These are phyloP conservation scores for Amphiura filiformis DNA, from an alignment of 35 echinoderm and acorn worm species.

Conservation along the genomic window DNA sequence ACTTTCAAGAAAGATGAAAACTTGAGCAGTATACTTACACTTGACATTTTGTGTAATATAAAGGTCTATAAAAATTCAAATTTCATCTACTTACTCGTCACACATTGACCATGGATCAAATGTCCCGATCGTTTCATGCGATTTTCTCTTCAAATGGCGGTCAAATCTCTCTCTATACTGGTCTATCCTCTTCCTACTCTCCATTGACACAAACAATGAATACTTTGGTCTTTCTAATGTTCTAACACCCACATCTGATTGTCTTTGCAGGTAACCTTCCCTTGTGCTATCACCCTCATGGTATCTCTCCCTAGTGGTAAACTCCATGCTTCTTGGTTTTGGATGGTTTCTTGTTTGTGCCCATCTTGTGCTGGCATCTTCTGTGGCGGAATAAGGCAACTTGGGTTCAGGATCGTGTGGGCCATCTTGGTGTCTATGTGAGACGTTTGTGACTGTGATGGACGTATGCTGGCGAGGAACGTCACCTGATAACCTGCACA, in stretches of 20 bases:
- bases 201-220: slow-evolving; percentile 21
- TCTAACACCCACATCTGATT: not conserved
- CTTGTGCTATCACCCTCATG: not conserved
- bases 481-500: slow-evolving; percentile 1
- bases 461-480: slow-evolving; percentile 15
- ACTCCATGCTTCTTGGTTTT: not conserved
- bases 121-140: slow-evolving; percentile 17
- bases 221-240: slow-evolving; percentile 1
- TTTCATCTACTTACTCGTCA: slow-evolving; percentile 34
- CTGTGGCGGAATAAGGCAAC: too few relatives aligned
- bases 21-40: too few relatives aligned
- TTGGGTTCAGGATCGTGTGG: too few relatives aligned
- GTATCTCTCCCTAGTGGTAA: not conserved
- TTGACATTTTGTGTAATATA: too few relatives aligned
- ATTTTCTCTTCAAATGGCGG: slow-evolving; percentile 41
- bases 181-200: slow-evolving; percentile 28
- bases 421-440: not conserved
- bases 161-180: slow-evolving; percentile 38
- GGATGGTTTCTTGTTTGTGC: not conserved
- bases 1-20: not conserved
- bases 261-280: not conserved
- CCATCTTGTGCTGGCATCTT: too few relatives aligned
- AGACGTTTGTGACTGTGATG: not conserved
- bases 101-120: slow-evolving; percentile 47
- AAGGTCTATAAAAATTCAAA: too few relatives aligned